A percentile compares a stretch with the other conserved stretches of the same genome.
Conservation (phyloP, 2,113 vertebrate genomes). For the Boulengeromyrus knoepffleri region DNA sequence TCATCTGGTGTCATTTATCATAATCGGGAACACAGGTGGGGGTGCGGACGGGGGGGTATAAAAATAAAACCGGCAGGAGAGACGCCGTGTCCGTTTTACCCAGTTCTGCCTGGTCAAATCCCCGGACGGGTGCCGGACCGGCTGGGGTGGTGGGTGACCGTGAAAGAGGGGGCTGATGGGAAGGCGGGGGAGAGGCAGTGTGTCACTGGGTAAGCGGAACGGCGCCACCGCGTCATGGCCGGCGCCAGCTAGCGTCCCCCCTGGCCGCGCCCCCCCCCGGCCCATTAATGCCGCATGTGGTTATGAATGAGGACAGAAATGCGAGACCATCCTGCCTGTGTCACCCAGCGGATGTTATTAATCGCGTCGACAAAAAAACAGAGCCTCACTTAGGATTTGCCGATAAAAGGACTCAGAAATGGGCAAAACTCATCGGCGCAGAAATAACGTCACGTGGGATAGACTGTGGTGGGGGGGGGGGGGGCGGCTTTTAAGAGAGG, state of each 20-base stretch:
- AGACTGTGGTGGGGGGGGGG: background rate
- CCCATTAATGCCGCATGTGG: background rate
- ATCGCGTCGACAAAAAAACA: background rate
- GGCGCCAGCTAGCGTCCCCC: too few relatives aligned
- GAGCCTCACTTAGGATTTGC: background rate
- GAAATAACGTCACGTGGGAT: background rate
- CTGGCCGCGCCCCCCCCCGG: background rate
- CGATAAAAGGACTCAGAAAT: background rate
- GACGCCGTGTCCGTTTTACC: slow-evolving; percentile 47
- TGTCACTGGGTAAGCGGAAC: slow-evolving; percentile 13
- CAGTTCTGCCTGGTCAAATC: slow-evolving; percentile 26
- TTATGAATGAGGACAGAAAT: background rate
- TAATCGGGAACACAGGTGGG: slow-evolving; percentile 61
- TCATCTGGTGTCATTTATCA: slow-evolving; percentile 64
- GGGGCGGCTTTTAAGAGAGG: background rate
- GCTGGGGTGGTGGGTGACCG: background rate
- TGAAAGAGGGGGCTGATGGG: background rate
- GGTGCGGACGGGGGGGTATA: background rate
- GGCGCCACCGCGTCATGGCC: background rate
- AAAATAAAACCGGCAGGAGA: slow-evolving; percentile 40
- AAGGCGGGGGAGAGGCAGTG: background rate
- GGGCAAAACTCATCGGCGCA: background rate
- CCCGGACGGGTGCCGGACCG: background rate
- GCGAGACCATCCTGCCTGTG: background rate
- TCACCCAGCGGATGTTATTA: background rate